A percentile compares a stretch with the other conserved stretches of the same genome.
Conservation (phyloP, 2,888 invertebrate species). For the Melanchra persicariae region DNA sequence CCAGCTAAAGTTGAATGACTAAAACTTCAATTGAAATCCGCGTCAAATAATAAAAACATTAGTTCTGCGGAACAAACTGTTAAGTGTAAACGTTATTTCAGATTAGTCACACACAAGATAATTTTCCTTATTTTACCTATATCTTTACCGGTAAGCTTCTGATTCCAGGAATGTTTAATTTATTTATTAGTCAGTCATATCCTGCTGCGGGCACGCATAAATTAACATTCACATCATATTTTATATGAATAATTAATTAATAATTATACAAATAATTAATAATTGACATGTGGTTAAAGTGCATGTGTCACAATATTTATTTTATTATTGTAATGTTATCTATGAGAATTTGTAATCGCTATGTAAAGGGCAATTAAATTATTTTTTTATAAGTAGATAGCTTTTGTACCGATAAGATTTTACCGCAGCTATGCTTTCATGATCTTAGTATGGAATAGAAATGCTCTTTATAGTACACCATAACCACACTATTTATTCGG, state of each 20-base stretch:
- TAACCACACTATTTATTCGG: no score
- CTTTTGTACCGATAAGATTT: background rate
- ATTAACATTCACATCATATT: constrained; percentile 21
- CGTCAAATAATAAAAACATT: background rate
- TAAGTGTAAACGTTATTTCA: background rate
- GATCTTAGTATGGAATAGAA: no score
- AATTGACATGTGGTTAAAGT: background rate
- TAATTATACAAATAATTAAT: constrained; percentile 7
- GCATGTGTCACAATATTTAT: constrained; percentile 14
- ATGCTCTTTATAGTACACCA: no score
- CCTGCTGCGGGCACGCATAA: constrained; percentile 8
- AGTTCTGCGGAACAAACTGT: background rate
- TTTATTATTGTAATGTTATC: background rate
- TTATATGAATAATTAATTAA: constrained; percentile 16
- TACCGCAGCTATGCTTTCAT: background rate
- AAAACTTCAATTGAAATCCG: background rate
- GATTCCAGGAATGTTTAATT: constrained; percentile 8
- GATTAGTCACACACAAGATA: constrained; percentile 10
- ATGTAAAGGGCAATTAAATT: background rate
- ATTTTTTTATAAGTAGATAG: background rate
- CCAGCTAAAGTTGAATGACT: no score
- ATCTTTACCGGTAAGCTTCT: constrained; percentile 3
- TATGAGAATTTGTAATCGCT: constrained; percentile 8
- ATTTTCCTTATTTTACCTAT: constrained; percentile 10
- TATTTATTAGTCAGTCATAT: constrained; percentile 9